These are phyloP conservation scores for Jacana jacana DNA, from an alignment of 2,113 vertebrate species.

Conservation along the genomic window DNA sequence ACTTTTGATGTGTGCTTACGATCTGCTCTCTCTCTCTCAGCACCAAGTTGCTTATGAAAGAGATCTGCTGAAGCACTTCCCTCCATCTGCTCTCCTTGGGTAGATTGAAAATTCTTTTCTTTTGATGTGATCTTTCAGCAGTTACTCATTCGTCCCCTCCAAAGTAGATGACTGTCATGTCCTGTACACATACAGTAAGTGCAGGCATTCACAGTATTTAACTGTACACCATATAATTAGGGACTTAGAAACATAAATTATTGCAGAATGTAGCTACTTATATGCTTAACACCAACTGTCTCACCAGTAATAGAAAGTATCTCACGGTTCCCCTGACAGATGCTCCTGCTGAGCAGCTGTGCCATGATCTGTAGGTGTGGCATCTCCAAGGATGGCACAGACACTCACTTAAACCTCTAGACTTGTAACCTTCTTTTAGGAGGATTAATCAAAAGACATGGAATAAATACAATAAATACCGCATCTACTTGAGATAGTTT, in stretches of 20 bases:
- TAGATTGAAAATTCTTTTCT: neutral
- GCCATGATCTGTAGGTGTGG: neutral
- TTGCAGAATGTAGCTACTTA: accelerated
- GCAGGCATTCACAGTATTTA: neutral
- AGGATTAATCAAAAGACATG: neutral
- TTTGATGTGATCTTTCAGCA: neutral
- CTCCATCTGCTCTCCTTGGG: neutral
- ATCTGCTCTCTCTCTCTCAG: neutral
- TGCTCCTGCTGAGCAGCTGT: neutral
- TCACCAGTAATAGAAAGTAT: neutral
- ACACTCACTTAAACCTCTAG: neutral
- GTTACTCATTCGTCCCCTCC: neutral
- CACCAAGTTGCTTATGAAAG: neutral
- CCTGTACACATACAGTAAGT: neutral
- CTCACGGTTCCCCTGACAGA: neutral
- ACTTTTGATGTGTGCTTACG: neutral
- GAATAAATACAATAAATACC: neutral
- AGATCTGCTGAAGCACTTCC: neutral
- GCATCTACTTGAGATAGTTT: neutral
- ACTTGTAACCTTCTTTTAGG: neutral
- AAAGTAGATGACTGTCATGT: neutral
- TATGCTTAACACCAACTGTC: neutral
- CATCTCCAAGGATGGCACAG: accelerated
- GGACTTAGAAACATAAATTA: neutral
- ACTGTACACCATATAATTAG: accelerated